These are phyloP conservation scores for Triplophysa rosa DNA, from an alignment of 2,113 vertebrate species.

Conservation along the genomic window DNA sequence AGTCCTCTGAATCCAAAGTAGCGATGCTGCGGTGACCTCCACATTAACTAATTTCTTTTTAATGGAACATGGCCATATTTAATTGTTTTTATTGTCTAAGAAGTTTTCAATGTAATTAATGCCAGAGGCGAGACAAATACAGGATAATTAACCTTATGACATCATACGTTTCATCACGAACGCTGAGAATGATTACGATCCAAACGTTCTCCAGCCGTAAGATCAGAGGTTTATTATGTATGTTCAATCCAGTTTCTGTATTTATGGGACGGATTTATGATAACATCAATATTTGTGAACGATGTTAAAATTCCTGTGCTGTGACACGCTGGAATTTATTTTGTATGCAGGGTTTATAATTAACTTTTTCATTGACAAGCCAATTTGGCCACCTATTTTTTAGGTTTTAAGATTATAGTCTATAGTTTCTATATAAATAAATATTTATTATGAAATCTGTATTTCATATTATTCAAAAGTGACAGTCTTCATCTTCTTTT, in stretches of 20 bases:
- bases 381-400: too few relatives aligned
- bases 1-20: not conserved
- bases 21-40: not conserved
- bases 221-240: not conserved
- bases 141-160: slow-evolving; percentile 36
- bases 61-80: slow-evolving; percentile 33
- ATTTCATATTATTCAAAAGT: too few relatives aligned
- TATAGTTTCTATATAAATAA: too few relatives aligned
- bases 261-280: not conserved
- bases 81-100: slow-evolving; percentile 28
- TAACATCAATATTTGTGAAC: not conserved
- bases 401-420: too few relatives aligned
- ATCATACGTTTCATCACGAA: slow-evolving; percentile 3
- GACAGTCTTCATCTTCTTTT: too few relatives aligned
- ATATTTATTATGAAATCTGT: too few relatives aligned
- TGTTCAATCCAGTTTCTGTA: not conserved
- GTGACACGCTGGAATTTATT: not conserved
- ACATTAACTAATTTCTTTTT: slow-evolving; percentile 11
- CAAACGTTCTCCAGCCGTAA: not conserved
- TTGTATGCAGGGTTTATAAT: not conserved
- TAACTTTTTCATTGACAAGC: too few relatives aligned
- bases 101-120: slow-evolving; percentile 22
- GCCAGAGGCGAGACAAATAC: not conserved
- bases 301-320: not conserved
- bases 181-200: not conserved